These are phyloP conservation scores for Merops nubicus DNA, from an alignment of 2,113 vertebrate genomes.

Conservation along the genomic window DNA sequence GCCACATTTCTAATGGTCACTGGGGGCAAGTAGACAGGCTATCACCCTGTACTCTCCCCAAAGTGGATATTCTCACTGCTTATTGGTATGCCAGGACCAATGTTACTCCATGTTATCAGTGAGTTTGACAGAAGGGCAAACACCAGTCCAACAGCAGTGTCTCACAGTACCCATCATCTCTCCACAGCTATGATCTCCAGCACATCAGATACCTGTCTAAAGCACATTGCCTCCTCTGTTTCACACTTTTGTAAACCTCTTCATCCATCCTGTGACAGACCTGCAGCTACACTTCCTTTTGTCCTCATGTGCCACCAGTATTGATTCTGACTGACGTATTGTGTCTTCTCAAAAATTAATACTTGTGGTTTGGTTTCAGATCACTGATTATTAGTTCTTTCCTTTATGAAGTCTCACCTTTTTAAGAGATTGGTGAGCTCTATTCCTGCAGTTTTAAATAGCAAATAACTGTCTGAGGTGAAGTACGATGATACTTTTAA, in stretches of 20 bases:
- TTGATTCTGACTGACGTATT: not conserved
- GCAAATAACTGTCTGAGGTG: not conserved
- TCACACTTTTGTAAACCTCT: not conserved
- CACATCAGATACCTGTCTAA: not conserved
- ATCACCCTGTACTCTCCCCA: not conserved
- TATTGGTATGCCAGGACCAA: not conserved
- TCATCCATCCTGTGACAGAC: not conserved
- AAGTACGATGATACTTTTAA: not conserved
- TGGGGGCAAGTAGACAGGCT: not conserved
- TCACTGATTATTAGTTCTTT: not conserved
- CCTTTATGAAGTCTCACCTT: not conserved
- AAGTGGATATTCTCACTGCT: not conserved
- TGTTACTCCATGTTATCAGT: fast-evolving
- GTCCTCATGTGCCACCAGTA: not conserved
- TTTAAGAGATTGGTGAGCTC: not conserved
- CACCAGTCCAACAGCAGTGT: not conserved
- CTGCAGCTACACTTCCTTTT: not conserved
- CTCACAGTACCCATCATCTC: not conserved
- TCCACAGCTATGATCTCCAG: not conserved
- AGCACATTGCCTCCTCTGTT: not conserved
- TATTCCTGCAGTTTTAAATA: not conserved
- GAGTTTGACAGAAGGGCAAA: not conserved
- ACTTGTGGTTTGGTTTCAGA: not conserved
- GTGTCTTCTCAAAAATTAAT: not conserved
- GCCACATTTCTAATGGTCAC: fast-evolving